These are phyloP conservation scores for Xestia xanthographa DNA, from an alignment of 2,888 invertebrate species.

Conservation along the genomic window DNA sequence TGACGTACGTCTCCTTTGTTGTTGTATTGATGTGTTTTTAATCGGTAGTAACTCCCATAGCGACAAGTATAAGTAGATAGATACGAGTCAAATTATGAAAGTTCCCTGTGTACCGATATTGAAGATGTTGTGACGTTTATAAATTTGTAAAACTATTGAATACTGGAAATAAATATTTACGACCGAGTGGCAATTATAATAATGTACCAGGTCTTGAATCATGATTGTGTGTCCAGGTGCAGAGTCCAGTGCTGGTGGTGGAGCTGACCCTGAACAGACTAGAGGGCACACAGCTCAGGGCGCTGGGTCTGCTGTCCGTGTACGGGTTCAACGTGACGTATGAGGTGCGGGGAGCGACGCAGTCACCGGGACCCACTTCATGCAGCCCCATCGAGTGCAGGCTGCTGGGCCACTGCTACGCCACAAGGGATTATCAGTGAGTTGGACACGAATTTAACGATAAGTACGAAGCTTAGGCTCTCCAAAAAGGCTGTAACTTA, in stretches of 20 bases:
- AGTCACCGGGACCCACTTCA: constrained; percentile 88
- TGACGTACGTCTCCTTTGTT: constrained; percentile 22
- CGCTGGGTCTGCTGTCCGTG: constrained; percentile 95
- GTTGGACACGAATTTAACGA: not conserved
- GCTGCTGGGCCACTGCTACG: constrained; percentile 95
- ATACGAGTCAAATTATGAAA: not conserved
- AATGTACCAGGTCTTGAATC: not conserved
- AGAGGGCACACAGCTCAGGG: constrained; percentile 96
- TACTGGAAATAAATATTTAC: not conserved
- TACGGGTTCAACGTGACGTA: constrained; percentile 99
- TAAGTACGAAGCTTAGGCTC: not conserved
- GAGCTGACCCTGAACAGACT: constrained; percentile 93
- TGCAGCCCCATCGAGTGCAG: constrained; percentile 96
- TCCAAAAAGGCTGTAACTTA: not conserved
- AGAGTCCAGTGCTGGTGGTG: constrained; percentile 94
- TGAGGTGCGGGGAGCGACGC: constrained; percentile 91
- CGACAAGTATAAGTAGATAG: too few relatives aligned
- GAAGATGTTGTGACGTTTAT: too few relatives aligned
- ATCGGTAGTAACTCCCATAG: too few relatives aligned
- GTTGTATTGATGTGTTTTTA: too few relatives aligned
- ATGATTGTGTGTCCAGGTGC: constrained; percentile 80
- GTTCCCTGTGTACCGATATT: not conserved
- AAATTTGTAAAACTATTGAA: too few relatives aligned
- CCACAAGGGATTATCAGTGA: constrained; percentile 77
- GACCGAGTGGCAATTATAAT: not conserved